These are phyloP conservation scores for Schizopygopsis pylzovi DNA, from an alignment of 2,797 vertebrate species.

Conservation along the genomic window DNA sequence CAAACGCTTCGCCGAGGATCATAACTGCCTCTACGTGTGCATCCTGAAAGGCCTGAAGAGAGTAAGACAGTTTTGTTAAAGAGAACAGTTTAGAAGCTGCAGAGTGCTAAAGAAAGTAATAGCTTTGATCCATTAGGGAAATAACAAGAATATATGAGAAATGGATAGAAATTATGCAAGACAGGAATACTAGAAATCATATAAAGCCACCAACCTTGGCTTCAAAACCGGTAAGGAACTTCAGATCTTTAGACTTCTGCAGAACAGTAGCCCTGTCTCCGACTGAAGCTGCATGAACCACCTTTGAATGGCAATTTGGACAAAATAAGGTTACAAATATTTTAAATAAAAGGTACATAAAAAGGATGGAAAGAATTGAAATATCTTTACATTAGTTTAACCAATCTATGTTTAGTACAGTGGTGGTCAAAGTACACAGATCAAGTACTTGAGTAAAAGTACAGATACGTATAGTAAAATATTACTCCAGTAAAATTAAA, in stretches of 20 bases:
- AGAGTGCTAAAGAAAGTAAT: not conserved
- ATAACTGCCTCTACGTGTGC: constrained; percentile 90
- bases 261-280: constrained; percentile 84
- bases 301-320: constrained; percentile 70
- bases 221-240: constrained; percentile 91
- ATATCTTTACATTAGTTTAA: not conserved
- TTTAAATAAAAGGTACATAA: not conserved
- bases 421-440: too few species aligned
- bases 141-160: not conserved
- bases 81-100: constrained; percentile 22
- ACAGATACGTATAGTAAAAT: too few species aligned
- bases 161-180: not conserved
- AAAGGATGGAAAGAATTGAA: not conserved
- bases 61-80: not conserved
- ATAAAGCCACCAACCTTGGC: constrained; percentile 79
- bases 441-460: too few species aligned
- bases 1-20: constrained; percentile 90
- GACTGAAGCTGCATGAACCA: constrained; percentile 85
- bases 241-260: constrained; percentile 87
- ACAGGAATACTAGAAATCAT: not conserved
- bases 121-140: not conserved
- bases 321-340: not conserved
- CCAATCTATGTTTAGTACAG: not conserved
- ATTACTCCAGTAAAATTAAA: too few species aligned
- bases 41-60: constrained; percentile 79